A percentile compares a stretch with the other conserved stretches of the same genome.
Conservation (phyloP, 2,888 invertebrate genomes). For the Drosophila paramelanica region DNA sequence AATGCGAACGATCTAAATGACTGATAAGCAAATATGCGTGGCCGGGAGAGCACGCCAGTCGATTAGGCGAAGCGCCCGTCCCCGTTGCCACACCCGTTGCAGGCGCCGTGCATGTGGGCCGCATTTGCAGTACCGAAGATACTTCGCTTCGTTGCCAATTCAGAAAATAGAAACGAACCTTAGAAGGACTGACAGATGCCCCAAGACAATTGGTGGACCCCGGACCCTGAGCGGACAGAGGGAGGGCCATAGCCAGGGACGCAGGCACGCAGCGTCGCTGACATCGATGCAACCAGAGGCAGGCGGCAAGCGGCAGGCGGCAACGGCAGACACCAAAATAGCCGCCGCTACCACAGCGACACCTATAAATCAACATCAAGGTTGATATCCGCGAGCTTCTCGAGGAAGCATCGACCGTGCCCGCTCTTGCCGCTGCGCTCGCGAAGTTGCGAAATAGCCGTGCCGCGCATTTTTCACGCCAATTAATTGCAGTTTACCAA, state of each 20-base stretch:
- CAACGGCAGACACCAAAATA: constrained; percentile 59
- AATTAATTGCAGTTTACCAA: constrained; percentile 65
- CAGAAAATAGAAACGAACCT: constrained; percentile 85
- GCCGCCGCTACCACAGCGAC: constrained; percentile 58
- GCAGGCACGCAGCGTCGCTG: constrained; percentile 48
- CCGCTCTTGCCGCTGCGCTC: constrained; percentile 19
- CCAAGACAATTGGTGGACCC: constrained; percentile 68
- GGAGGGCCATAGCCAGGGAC: constrained; percentile 40
- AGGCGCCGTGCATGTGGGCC: constrained; percentile 1
- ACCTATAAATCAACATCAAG: constrained; percentile 84
- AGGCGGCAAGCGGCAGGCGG: constrained; percentile 30
- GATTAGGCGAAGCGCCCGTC: constrained; percentile 38
- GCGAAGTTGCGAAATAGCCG: constrained; percentile 72
- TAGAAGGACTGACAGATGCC: constrained; percentile 83
- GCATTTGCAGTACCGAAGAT: constrained; percentile 37
- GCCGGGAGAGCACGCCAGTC: constrained; percentile 36
- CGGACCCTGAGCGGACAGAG: constrained; percentile 33
- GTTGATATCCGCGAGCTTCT: constrained; percentile 75
- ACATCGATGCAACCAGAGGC: constrained; percentile 26
- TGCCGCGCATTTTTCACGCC: constrained; percentile 59
- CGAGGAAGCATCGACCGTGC: constrained; percentile 61
- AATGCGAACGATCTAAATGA: constrained; percentile 26
- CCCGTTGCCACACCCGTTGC: constrained; percentile 8
- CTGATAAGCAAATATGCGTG: constrained; percentile 68
- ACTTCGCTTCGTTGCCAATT: constrained; percentile 55